A percentile compares a stretch with the other conserved stretches of the same genome.
These are phyloP conservation scores for Agrotis exclamationis DNA, from an alignment of 2,888 invertebrate genomes.

Conservation along the genomic window DNA sequence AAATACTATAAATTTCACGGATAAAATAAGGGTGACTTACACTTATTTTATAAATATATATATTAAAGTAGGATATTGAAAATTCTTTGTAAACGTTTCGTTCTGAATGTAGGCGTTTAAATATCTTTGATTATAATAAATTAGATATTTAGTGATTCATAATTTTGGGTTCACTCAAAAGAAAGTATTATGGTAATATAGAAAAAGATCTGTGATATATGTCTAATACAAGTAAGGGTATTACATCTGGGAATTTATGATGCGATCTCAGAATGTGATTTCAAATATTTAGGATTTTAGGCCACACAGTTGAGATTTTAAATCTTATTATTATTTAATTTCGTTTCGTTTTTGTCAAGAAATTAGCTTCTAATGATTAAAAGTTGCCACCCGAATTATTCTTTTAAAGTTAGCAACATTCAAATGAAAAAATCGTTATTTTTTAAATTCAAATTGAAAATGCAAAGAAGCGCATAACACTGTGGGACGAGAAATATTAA, in stretches of 20 bases:
- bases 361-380: slow-evolving; percentile 9
- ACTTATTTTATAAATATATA: slow-evolving; percentile 68
- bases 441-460: slow-evolving; percentile 26
- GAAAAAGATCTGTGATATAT: slow-evolving; percentile 89
- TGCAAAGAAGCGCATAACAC: slow-evolving; percentile 12
- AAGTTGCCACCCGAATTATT: slow-evolving; percentile 28
- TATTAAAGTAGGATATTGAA: slow-evolving; percentile 60
- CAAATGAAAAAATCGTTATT: slow-evolving; percentile 15
- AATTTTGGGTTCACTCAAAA: slow-evolving; percentile 77
- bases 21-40: slow-evolving; percentile 61
- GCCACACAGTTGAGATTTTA: slow-evolving; percentile 66
- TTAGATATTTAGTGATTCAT: slow-evolving; percentile 72
- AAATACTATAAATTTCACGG: slow-evolving; percentile 65
- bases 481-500: slow-evolving; percentile 45
- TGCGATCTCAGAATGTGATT: slow-evolving; percentile 87
- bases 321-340: slow-evolving; percentile 44
- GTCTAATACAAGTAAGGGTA: slow-evolving; percentile 81
- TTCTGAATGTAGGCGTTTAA: slow-evolving; percentile 80
- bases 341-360: slow-evolving; percentile 1
- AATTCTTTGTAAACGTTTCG: slow-evolving; percentile 60
- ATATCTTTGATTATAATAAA: slow-evolving; percentile 72
- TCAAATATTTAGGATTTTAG: slow-evolving; percentile 70
- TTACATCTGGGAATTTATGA: slow-evolving; percentile 85
- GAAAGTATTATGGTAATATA: slow-evolving; percentile 88
- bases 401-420: slow-evolving; percentile 27